Percentiles rank a stretch among this genome's conserved stretches.
Evolutionary conservation across 2,888 invertebrate species (phyloP).

Genomic region (Nomada goodeniana): DNA sequence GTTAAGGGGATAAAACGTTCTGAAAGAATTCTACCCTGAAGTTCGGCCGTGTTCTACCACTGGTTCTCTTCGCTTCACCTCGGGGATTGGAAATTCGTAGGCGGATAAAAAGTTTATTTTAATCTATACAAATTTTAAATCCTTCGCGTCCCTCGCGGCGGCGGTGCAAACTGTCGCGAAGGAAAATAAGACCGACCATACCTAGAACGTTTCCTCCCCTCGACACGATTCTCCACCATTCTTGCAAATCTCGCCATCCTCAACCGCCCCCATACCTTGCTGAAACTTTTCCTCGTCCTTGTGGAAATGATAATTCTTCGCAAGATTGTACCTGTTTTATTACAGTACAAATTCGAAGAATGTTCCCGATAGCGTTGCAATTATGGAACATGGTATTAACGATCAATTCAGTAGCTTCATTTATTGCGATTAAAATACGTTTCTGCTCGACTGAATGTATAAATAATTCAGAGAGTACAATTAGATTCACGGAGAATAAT

Average conservation of each 20-base stretch:
- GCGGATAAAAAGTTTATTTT: slow-evolving; percentile 82
- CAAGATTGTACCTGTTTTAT: neutral
- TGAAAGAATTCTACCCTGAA: slow-evolving; percentile 39
- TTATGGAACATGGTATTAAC: neutral
- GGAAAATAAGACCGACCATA: slow-evolving; percentile 65
- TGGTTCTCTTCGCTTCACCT: slow-evolving; percentile 17
- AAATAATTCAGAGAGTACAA: too few relatives aligned
- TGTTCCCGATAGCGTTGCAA: too few relatives aligned
- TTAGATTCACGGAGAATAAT: too few relatives aligned
- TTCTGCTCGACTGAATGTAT: too few relatives aligned
- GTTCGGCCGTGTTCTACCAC: slow-evolving; percentile 36
- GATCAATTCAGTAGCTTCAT: too few relatives aligned
- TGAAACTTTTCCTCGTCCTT: slow-evolving; percentile 47
- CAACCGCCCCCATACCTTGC: slow-evolving; percentile 42
- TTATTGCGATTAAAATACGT: too few relatives aligned
- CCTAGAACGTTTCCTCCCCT: slow-evolving; percentile 29
- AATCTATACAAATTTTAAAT: slow-evolving; percentile 81
- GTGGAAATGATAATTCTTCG: slow-evolving; percentile 22
- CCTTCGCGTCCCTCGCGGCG: slow-evolving; percentile 64
- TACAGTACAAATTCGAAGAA: neutral
- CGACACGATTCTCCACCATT: slow-evolving; percentile 17
- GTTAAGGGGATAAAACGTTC: too few relatives aligned
- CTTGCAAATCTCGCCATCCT: slow-evolving; percentile 64
- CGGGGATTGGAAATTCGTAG: slow-evolving; percentile 59
- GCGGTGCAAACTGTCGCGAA: slow-evolving; percentile 65